Evolutionary conservation across 2,113 vertebrate species (phyloP), one percentile per base, ranked within the genome.

Genomic region (Leiothrix lutea): DNA sequence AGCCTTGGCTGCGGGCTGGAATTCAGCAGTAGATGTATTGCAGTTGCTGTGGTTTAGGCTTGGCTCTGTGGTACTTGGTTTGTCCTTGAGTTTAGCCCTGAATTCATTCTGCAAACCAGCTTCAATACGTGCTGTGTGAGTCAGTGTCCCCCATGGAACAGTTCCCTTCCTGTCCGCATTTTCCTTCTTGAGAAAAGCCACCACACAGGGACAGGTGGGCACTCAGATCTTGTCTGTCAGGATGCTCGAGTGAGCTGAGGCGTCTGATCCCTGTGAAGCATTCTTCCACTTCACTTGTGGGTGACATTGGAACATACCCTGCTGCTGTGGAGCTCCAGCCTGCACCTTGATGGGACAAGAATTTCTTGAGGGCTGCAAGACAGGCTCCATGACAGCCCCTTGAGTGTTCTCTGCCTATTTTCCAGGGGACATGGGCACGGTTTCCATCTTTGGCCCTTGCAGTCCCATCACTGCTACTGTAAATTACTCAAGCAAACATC

Each of bases 141-240:
- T 42, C 80, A 20, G 3, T 5, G 56, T 58, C 5, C 36, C 35
- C 35, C 16, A 2, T 6, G 40, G 54, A 77, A 45, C 36, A 24
- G 14, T 47, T 51, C 22, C 16, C 17, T 70, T 70, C n/a, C 64
- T 78, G 35, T 36, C 38, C 19, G 13, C 0, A 1, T 61, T 90
- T 80, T 70, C 18, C 62, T 72, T 67, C 58, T 60, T 54, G 50
- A 53, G 74, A 50, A 64, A 58, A 71, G 70, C 12, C 26, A 50
- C 60, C 19, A 8, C 0, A 0, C 42, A 50, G 53, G 44, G 38
- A 36, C 21, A 87, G 36, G 14, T 26, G 23, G 47, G 20, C 10
- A 28, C 48, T 85, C 3, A 4, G 5, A 72, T 80, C 57, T 72
- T 8, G 1, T 79, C 70, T 0, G 0, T 51, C 2, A 4, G 35